Base-by-base conservation (phyloP, 2,888 invertebrate genomes). In the Ornithoptera priamus region DNA sequence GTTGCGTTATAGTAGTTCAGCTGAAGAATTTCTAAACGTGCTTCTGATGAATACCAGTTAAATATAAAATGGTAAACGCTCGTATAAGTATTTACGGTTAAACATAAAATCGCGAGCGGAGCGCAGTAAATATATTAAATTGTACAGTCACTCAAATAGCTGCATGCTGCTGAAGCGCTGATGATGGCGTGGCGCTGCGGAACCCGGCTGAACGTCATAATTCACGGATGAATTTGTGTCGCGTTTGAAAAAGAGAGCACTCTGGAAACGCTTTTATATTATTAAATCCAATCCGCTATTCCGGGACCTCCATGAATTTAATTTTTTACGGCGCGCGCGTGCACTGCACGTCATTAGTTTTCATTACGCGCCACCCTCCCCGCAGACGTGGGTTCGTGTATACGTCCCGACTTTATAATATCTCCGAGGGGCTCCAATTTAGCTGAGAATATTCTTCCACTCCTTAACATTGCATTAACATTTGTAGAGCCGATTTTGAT, bases 301-400 rank as follows among this genome's bases (percentile, higher is more conserved):
- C 85, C 79, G 73, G 87, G 81, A 72, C 82, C 81, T 73, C 81
- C 85, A 84, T 90, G 85, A 90, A 88, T 89, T 88, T 80, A 83
- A 81, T 88, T 86, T 90, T 91, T 90, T 90, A 92, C 86, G 85
- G 76, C 82, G 79, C 83, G 77, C 88, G 85, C 85, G 87, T 86
- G 86, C 82, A 77, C 70, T 74, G 71, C 74, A 10, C 87, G 89
- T 89, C 90, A 86, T 92, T 90, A 91, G 89, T 92, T 90, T 92
- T 89, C 90, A 90, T 91, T 91, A 90, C 74, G 77, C 80, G 77
- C 80, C 82, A 85, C 85, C 85, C 83, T 81, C 75, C 12, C 46
- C 46, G 15, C 46, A 10, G 12, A 2, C 46, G 46, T 4, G 50
- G 17, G 50, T 17, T 15, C 0, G 15, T 50, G 50, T 17, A 50